Evolutionary conservation across 2,888 invertebrate genomes (phyloP).

Genomic region (Troides oblongomaculatus): DNA sequence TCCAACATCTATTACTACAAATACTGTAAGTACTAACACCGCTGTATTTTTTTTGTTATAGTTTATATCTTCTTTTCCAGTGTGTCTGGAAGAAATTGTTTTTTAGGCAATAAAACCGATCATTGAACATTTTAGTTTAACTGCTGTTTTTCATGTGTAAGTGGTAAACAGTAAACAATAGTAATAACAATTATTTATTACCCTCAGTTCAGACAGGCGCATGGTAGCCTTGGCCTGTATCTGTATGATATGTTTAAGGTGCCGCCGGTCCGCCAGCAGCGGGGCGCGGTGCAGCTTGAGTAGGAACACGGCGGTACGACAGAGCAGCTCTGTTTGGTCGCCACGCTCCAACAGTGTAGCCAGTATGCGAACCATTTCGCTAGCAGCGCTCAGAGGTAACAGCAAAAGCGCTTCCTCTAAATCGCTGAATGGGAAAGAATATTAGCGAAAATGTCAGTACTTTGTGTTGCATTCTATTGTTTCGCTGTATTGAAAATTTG

Average conservation of each 20-base stretch:
- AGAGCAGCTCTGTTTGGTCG: constrained; percentile 87
- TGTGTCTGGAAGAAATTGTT: no score
- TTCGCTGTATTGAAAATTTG: no score
- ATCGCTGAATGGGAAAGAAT: constrained; percentile 82
- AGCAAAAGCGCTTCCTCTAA: constrained; percentile 93
- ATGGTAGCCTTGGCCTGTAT: constrained; percentile 80
- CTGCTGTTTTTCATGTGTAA: no score
- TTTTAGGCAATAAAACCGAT: no score
- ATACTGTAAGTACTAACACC: no score
- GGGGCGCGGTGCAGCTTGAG: constrained; percentile 88
- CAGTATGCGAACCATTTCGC: constrained; percentile 87
- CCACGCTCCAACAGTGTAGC: constrained; percentile 84
- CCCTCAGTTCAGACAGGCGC: constrained; percentile 81
- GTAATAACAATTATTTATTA: constrained; percentile 44
- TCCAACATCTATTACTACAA: no score
- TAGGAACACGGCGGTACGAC: constrained; percentile 88
- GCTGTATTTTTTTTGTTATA: no score
- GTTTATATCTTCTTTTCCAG: no score
- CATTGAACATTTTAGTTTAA: no score
- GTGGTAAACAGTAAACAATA: no score
- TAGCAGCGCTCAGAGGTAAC: constrained; percentile 90
- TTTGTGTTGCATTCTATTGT: no score
- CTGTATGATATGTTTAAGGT: constrained; percentile 83
- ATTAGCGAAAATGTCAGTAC: background rate
- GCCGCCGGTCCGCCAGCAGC: constrained; percentile 84